Base-by-base conservation (phyloP, 1,140 invertebrate species). In the Ladona fulva region DNA sequence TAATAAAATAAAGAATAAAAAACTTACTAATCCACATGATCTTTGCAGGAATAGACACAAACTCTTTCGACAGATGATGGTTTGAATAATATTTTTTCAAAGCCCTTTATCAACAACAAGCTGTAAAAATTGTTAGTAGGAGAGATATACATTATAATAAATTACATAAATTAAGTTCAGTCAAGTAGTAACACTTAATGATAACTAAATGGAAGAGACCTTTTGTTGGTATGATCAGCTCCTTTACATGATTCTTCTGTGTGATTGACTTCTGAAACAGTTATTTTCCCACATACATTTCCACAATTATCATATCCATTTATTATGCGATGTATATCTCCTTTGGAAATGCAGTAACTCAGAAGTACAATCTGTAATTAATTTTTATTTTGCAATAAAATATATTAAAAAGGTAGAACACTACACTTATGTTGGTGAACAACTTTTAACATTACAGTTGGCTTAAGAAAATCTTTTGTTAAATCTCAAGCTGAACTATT, bases 301-400 rank as follows among this genome's bases (percentile, higher is more conserved):
- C 88, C 91, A 82, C 89, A 91, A 80, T 90, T 88, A 81, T 92
- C 91, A 79, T 89, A 90, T 12, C 91, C 91, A 82, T 91, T 88
- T 44, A 91, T 82, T 16, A 92, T 83, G 24, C 91, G 84, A 79
- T 87, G 85, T 52, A 90, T 85, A 80, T 91, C 87, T 6, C 88
- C 88, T 79, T 90, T 84, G 66, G 83, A 83, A n/a, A 85, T 83
- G 75, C 87, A 87, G 78, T 87, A 87, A 3, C 78, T 83, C 19
- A 89, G 25, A 74, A 90, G 83, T 78, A 81, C 86, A 37, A 85
- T 82, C 90, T 91, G 80, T 37, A 83, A 84, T 78, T 79, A 42
- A 80, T n/a, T n/a, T n/a, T n/a, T n/a, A n/a, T n/a, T n/a, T n/a
- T n/a, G n/a, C n/a, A n/a, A n/a, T n/a, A n/a, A n/a, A n/a, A n/a